Percentiles rank a stretch among this genome's conserved stretches.
These are phyloP conservation scores for Sesia apiformis DNA, from an alignment of 2,888 invertebrate species.

Conservation along the genomic window DNA sequence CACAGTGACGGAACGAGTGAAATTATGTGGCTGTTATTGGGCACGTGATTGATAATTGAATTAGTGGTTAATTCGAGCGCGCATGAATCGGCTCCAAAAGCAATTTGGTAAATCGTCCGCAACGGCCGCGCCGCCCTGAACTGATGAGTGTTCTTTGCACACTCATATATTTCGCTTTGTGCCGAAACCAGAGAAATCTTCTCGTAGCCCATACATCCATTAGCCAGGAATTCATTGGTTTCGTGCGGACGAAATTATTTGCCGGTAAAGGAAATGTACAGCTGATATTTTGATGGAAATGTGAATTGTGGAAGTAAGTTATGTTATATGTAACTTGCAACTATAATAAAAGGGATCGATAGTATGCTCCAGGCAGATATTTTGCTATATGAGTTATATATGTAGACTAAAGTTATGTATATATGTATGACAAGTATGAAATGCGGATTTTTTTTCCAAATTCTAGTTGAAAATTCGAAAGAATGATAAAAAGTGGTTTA, in stretches of 20 bases:
- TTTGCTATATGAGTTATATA: too few relatives aligned
- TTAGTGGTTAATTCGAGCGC: constrained; percentile 29
- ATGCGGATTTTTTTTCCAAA: too few relatives aligned
- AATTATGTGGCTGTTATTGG: constrained; percentile 16
- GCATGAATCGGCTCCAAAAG: constrained; percentile 25
- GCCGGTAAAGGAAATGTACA: constrained; percentile 11
- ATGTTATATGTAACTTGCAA: too few relatives aligned
- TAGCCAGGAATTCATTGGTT: neutral
- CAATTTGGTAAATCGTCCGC: constrained; percentile 29
- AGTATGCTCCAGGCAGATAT: too few relatives aligned
- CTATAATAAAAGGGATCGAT: too few relatives aligned
- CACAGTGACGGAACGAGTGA: constrained; percentile 10
- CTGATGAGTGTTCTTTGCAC: constrained; percentile 26
- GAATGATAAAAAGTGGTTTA: too few relatives aligned
- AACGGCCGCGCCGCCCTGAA: constrained; percentile 14
- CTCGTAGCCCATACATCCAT: neutral
- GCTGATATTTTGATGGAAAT: too few relatives aligned
- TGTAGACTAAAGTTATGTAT: too few relatives aligned
- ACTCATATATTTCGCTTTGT: constrained; percentile 28
- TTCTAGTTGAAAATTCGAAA: too few relatives aligned
- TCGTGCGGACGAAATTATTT: too few relatives aligned
- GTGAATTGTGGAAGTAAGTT: too few relatives aligned
- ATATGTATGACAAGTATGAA: too few relatives aligned
- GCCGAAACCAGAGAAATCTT: constrained; percentile 4
- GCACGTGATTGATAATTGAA: constrained; percentile 33